phyloP scores from a whole-genome alignment of 2,113 vertebrate genomes.

The human (Homo sapiens) region GRCh38 chr2:27840501-27841000 shows the following conservation, averaged over 20 bases:
- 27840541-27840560: too few relatives aligned
- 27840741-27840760: neutral
- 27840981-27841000: neutral
- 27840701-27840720: neutral
- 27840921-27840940: neutral
- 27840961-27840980: neutral
- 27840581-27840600: neutral
- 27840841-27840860: neutral
- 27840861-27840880: neutral
- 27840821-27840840: constrained; percentile 5
- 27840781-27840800: neutral
- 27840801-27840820: neutral
- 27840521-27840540: fast-evolving
- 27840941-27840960: neutral
- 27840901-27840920: neutral
- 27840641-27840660: neutral
- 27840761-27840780: constrained; percentile 20
- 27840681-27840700: neutral
- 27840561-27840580: neutral
- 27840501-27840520: neutral
- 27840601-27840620: neutral
- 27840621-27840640: neutral
- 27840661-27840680: neutral
- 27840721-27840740: neutral
- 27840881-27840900: neutral